Conservation (phyloP, 92 coral and sea anemone species). For the Plumapathes pennacea region DNA sequence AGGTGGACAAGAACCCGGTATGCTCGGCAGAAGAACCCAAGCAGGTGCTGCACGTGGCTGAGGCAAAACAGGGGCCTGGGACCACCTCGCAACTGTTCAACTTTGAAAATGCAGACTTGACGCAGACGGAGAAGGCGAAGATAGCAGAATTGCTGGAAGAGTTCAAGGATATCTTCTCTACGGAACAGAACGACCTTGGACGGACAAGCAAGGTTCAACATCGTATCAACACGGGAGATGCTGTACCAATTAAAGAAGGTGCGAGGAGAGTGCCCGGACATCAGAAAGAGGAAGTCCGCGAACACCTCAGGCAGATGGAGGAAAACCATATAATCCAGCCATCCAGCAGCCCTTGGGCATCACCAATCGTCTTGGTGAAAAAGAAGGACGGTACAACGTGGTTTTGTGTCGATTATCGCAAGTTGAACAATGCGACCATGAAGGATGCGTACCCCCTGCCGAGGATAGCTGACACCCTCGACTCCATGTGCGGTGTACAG, state of each 20-base stretch:
- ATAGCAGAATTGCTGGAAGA: too few relatives aligned
- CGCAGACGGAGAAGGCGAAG: too few relatives aligned
- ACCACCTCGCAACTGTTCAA: too few relatives aligned
- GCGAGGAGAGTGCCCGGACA: conserved; percentile 4
- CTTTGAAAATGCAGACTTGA: too few relatives aligned
- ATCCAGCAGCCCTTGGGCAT: conserved; percentile 36
- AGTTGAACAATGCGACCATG: conserved; percentile 24
- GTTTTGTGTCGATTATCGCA: conserved; percentile 43
- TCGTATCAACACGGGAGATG: conserved; percentile 30
- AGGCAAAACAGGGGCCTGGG: too few relatives aligned
- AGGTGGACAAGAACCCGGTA: too few relatives aligned
- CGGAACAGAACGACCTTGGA: too few relatives aligned
- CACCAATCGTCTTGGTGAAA: conserved; percentile 27
- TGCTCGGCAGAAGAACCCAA: too few relatives aligned
- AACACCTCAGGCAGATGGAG: conserved; percentile 12
- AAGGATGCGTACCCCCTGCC: conserved; percentile 47
- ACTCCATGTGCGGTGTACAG: conserved; percentile 21
- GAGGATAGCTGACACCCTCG: conserved; percentile 32
- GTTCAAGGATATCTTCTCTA: too few relatives aligned
- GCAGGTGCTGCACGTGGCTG: too few relatives aligned
- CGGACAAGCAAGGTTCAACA: too few relatives aligned
- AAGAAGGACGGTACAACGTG: conserved; percentile 11
- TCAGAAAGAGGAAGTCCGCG: conserved; percentile 9
- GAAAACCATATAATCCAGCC: conserved; percentile 20
- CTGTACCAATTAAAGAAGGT: conserved; percentile 4